A percentile compares a stretch with the other conserved stretches of the same genome.
phyloP scores from a whole-genome alignment of 2,888 invertebrate species.

The Brachyopa scutellaris region DNA sequence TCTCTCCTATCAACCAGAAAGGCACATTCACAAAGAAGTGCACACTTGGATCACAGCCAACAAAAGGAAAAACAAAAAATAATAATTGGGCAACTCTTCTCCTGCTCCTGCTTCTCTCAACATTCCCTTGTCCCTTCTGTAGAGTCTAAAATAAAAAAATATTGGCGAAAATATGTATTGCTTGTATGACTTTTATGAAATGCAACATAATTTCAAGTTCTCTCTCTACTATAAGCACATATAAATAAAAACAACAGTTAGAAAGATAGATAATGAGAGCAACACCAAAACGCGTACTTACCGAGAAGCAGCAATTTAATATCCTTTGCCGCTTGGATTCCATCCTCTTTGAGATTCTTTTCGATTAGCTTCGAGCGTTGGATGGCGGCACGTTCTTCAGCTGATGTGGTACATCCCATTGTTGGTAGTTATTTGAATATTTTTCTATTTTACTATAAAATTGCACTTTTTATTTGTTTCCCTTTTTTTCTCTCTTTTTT shows the following conservation, averaged over 20 bases:
- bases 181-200: slow-evolving; percentile 27
- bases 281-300: slow-evolving; percentile 82
- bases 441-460: slow-evolving; percentile 25
- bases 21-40: no score
- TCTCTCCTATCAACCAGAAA: no score
- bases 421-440: slow-evolving; percentile 72
- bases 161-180: background rate
- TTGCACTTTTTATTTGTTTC: slow-evolving; percentile 50
- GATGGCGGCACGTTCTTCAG: slow-evolving; percentile 98
- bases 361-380: slow-evolving; percentile 99
- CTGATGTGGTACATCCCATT: slow-evolving; percentile 99
- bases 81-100: slow-evolving; percentile 15
- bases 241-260: background rate
- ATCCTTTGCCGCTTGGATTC: slow-evolving; percentile 98
- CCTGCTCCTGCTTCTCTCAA: background rate
- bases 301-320: slow-evolving; percentile 98
- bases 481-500: slow-evolving; percentile 19
- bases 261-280: background rate
- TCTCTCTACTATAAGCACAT: background rate
- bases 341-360: slow-evolving; percentile 98
- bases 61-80: no score
- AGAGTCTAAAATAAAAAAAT: background rate
- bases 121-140: no score
- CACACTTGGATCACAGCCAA: no score
- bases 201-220: slow-evolving; percentile 33